Evolutionary conservation across 2,113 vertebrate species (phyloP).

Genomic region (Tursiops truncatus): DNA sequence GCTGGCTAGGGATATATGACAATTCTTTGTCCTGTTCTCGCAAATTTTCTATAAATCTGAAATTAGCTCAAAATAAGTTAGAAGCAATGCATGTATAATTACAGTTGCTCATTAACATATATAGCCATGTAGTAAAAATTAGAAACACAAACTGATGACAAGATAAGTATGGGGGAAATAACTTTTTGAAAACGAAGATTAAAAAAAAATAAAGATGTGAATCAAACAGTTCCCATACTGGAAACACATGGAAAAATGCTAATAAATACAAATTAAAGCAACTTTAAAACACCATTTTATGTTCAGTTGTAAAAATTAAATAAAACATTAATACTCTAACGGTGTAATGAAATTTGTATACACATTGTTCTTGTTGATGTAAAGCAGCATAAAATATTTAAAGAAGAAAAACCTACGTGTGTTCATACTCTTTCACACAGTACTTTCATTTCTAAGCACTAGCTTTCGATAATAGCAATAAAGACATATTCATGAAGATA

Average conservation of each 20-base stretch:
- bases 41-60: not conserved
- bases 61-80: not conserved
- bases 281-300: not conserved
- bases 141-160: not conserved
- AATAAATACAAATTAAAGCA: not conserved
- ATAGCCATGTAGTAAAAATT: not conserved
- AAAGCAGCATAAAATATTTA: not conserved
- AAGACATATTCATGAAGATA: not conserved
- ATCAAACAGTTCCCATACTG: not conserved
- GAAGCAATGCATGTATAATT: not conserved
- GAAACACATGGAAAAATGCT: not conserved
- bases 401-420: not conserved
- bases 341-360: not conserved
- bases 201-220: not conserved
- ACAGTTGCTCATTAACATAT: not conserved
- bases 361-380: not conserved
- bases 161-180: not conserved
- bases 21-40: not conserved
- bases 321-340: not conserved
- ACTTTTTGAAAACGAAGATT: not conserved
- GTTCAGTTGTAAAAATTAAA: not conserved
- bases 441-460: not conserved
- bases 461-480: not conserved
- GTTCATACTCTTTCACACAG: not conserved
- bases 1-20: not conserved